Conservation (phyloP, 2,888 invertebrate species). For the Meloe dianella region DNA sequence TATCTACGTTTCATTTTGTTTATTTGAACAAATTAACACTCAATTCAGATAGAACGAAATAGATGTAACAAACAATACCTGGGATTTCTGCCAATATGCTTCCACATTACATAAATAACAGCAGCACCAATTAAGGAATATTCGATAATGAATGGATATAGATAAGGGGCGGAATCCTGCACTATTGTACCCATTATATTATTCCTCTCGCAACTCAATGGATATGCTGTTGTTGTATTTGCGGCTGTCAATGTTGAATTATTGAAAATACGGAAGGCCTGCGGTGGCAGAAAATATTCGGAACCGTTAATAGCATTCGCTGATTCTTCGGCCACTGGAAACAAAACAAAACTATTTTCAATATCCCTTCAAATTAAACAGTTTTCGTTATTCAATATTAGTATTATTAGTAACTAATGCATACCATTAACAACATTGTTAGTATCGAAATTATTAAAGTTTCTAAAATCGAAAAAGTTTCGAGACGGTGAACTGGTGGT, state of each 20-base stretch:
- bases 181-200: conserved; percentile 94
- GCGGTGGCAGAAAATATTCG: conserved; percentile 53
- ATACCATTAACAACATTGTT: conserved; percentile 53
- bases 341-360: neutral
- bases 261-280: conserved; percentile 49
- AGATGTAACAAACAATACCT: conserved; percentile 61
- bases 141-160: conserved; percentile 95
- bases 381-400: too few species aligned
- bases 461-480: conserved; percentile 57
- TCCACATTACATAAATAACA: conserved; percentile 96
- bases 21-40: conserved; percentile 8
- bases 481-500: conserved; percentile 42
- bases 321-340: conserved; percentile 48
- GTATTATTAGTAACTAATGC: conserved; percentile 21
- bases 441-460: conserved; percentile 54
- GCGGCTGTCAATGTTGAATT: conserved; percentile 58
- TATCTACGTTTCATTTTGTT: conserved; percentile 61
- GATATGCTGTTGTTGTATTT: conserved; percentile 52
- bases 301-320: conserved; percentile 44
- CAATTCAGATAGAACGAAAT: conserved; percentile 1
- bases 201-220: conserved; percentile 76
- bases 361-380: neutral
- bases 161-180: conserved; percentile 90
- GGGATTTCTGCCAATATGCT: conserved; percentile 88
- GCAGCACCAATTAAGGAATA: conserved; percentile 95